Evolutionary conservation across 2,113 vertebrate species (phyloP), one percentile per base, ranked within the genome.

Genomic region (Garra rufa): DNA sequence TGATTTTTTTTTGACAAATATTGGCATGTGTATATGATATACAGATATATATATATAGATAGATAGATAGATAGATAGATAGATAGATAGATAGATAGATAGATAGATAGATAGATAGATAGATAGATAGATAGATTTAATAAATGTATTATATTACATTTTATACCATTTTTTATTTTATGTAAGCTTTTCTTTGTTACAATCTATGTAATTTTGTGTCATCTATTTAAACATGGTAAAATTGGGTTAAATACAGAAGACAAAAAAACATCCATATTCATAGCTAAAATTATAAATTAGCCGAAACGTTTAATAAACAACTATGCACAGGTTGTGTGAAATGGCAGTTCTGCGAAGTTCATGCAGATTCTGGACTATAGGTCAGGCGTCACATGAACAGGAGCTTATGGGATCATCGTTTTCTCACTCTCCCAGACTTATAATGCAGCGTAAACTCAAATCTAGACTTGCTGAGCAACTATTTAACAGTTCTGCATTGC

Each of bases 381-480:
- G n/a, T 75, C 44, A 75, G 46, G 30, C 44, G 1, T 48, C 73
- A 50, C 15, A 7, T 46, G 73, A 75, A 73, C 44, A 1, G 30
- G 24, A 75, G 73, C 13, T 75, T 10, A 75, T 11, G 73, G 46
- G 73, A 75, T 75, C 24, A 75, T 50, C 26, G 8, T 50, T 48
- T 75, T 19, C 73, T 13, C 46, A 6, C 26, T 30, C 28, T 75
- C 46, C 26, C 15, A 30, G 44, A 50, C 73, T 50, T 75, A 17
- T 50, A 50, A 50, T 75, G 73, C 73, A 30, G n/a, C n/a, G 70
- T 73, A 73, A 75, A 75, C 73, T 48, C 17, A 50, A 75, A 75
- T 75, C 73, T 50, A 9, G 28, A 13, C 44, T 26, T 81, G 59
- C 24, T n/a, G 30, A 34, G 61, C 78, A 46, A 6, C 30, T 26